phyloP scores from a whole-genome alignment of 2,888 invertebrate genomes.

The Caenorhabditis auriculariae region DNA sequence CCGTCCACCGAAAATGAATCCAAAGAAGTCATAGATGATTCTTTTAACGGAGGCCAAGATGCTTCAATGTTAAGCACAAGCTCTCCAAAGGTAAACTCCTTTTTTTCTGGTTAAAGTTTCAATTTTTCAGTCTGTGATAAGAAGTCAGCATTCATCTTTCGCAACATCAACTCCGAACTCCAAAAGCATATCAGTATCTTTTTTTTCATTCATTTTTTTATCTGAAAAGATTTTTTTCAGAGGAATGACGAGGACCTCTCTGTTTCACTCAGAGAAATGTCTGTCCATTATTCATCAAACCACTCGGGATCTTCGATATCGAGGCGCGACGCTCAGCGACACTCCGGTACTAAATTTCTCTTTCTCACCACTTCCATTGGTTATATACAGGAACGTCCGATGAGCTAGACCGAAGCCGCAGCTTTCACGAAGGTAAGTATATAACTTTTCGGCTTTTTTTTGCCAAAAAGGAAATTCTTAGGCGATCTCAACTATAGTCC shows the following conservation, averaged over 20 bases:
- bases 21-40: no score
- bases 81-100: no score
- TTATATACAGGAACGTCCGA: no score
- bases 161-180: slow-evolving; percentile 21
- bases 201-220: neutral
- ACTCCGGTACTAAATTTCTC: no score
- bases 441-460: neutral
- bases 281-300: neutral
- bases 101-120: no score
- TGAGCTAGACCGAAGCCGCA: slow-evolving; percentile 35
- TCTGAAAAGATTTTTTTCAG: neutral
- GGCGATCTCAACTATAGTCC: slow-evolving; percentile 5
- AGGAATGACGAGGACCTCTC: neutral
- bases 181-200: slow-evolving; percentile 1
- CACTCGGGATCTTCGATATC: no score
- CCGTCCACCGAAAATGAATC: no score
- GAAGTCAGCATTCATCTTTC: slow-evolving; percentile 4
- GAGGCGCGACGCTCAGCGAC: no score
- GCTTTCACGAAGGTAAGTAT: slow-evolving; percentile 14
- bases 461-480: neutral
- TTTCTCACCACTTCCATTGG: no score
- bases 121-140: no score
- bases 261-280: neutral
- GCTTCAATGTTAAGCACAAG: no score
- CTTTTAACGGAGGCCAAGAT: no score